Evolutionary conservation across 2,888 invertebrate genomes (phyloP).

Genomic region (Tenodera sinensis): DNA sequence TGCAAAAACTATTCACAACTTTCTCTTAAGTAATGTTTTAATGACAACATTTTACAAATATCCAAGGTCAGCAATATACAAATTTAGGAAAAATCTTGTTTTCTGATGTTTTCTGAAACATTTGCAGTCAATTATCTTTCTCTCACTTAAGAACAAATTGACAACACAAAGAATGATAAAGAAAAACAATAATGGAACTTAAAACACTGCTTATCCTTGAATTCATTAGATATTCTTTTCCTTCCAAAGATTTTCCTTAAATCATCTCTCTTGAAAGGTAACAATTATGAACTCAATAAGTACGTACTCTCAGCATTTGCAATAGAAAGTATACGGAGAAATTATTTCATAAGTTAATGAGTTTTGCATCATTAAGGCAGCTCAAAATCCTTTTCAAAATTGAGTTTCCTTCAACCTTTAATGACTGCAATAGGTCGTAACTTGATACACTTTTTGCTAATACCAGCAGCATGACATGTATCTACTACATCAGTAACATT

Average conservation of each 20-base stretch:
- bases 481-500: conserved; percentile 99
- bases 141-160: neutral
- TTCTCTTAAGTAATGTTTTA: neutral
- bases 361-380: neutral
- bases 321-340: neutral
- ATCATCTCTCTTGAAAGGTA: neutral
- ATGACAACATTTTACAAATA: neutral
- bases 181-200: neutral
- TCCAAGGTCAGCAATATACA: neutral
- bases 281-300: neutral
- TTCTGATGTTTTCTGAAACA: neutral
- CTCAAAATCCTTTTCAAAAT: neutral
- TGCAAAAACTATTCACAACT: too few relatives aligned
- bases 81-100: neutral
- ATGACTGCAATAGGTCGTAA: conserved; percentile 97
- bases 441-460: conserved; percentile 95
- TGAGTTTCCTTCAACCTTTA: conserved; percentile 68
- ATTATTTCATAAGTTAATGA: neutral
- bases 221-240: neutral
- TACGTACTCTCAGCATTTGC: neutral
- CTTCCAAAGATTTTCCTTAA: neutral
- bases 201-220: neutral
- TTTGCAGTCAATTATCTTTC: neutral
- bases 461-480: conserved; percentile 96
- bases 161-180: neutral